Evolutionary conservation across 2,797 vertebrate genomes (phyloP).

Genomic region (Rhinella marina): DNA sequence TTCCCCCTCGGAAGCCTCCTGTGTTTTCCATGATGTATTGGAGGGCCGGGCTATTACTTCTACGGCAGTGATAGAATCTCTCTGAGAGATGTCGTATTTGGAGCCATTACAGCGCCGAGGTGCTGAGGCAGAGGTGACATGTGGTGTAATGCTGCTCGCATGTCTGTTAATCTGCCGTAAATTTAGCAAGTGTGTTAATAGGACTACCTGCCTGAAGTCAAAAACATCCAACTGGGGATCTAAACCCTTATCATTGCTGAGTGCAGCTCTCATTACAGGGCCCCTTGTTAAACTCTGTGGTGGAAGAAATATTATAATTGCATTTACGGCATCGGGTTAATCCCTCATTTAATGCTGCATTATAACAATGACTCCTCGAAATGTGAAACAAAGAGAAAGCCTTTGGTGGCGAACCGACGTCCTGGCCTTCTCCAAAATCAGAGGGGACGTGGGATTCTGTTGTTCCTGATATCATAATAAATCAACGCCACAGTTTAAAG

Average conservation of each 20-base stretch:
- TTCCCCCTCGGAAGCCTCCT: not conserved
- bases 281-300: constrained; percentile 58
- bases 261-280: constrained; percentile 52
- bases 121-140: constrained; percentile 63
- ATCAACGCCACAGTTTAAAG: not conserved
- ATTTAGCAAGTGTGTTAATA: constrained; percentile 40
- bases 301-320: constrained; percentile 58
- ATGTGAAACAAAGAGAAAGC: constrained; percentile 9
- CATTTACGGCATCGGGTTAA: constrained; percentile 54
- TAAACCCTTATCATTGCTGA: constrained; percentile 53
- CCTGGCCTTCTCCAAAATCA: not conserved
- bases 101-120: constrained; percentile 64
- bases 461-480: not conserved
- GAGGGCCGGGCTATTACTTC: constrained; percentile 65
- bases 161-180: not conserved
- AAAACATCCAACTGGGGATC: constrained; percentile 48
- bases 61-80: constrained; percentile 64
- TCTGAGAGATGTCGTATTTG: constrained; percentile 63
- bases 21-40: constrained; percentile 6
- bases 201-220: constrained; percentile 47
- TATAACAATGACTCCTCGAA: constrained; percentile 29
- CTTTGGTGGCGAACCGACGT: not conserved
- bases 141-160: not conserved
- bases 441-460: too few species aligned
- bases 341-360: constrained; percentile 50